A percentile compares a stretch with the other conserved stretches of the same genome.
These are phyloP conservation scores for Tetragonula clypearis DNA, from an alignment of 1,140 invertebrate genomes.

Conservation along the genomic window DNA sequence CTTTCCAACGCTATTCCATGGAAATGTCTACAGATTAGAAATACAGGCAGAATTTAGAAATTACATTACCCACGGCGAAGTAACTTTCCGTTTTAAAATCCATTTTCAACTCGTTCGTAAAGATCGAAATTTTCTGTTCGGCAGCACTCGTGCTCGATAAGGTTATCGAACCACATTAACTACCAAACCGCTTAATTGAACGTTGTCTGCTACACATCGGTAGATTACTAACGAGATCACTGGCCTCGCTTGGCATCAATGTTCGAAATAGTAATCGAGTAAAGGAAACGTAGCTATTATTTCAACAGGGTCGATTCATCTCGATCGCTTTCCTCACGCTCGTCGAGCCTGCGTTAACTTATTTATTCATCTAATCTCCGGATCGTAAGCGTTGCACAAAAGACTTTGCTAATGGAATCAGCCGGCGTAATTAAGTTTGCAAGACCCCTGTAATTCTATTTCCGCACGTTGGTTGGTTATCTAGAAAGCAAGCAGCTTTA, in stretches of 20 bases:
- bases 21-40: no score
- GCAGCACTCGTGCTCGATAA: neutral
- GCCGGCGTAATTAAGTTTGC: conserved; percentile 39
- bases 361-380: conserved; percentile 27
- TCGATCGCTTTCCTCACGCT: neutral
- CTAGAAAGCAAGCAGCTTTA: neutral
- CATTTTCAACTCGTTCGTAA: neutral
- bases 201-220: neutral
- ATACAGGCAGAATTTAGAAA: no score
- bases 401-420: conserved; percentile 37
- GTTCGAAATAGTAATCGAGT: neutral
- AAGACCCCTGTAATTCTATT: conserved; percentile 31
- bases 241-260: neutral
- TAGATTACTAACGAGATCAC: neutral
- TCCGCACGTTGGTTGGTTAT: neutral
- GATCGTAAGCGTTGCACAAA: conserved; percentile 5
- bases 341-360: conserved; percentile 1
- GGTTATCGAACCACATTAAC: neutral
- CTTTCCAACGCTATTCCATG: no score
- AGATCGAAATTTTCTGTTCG: neutral
- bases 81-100: no score
- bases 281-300: neutral
- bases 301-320: neutral
- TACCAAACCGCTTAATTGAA: neutral
- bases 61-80: no score